A percentile compares a stretch with the other conserved stretches of the same genome.
These are phyloP conservation scores for Tetraneura akinire DNA, from an alignment of 1,140 invertebrate genomes.

Conservation along the genomic window DNA sequence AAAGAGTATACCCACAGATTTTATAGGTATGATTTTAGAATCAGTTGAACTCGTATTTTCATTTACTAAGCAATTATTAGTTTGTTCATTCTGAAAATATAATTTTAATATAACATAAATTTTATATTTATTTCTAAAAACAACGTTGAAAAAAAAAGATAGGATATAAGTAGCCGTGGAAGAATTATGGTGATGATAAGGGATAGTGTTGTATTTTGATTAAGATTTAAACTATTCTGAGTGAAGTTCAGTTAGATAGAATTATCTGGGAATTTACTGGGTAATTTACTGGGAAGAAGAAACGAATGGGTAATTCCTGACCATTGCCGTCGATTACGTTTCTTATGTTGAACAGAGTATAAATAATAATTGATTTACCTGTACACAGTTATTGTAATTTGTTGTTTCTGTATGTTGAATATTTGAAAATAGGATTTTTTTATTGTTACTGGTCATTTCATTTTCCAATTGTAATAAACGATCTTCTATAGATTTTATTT, in stretches of 20 bases:
- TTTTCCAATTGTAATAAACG: slow-evolving; percentile 12
- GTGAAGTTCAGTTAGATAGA: too few relatives aligned
- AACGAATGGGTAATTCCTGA: too few relatives aligned
- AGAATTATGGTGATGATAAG: too few relatives aligned
- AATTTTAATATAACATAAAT: neutral
- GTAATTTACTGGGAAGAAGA: too few relatives aligned
- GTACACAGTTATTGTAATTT: neutral
- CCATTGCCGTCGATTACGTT: too few relatives aligned
- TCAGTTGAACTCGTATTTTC: neutral
- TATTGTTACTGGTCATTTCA: neutral
- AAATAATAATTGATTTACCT: neutral
- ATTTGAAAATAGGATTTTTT: neutral
- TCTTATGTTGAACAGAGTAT: too few relatives aligned
- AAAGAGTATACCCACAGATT: neutral
- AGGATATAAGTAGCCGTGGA: too few relatives aligned
- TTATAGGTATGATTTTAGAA: neutral
- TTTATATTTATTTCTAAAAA: too few relatives aligned
- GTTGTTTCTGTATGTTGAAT: neutral
- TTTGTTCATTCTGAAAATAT: slow-evolving; percentile 1
- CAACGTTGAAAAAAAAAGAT: too few relatives aligned
- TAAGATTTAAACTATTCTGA: too few relatives aligned
- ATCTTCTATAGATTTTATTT: slow-evolving; percentile 24
- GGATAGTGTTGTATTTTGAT: too few relatives aligned
- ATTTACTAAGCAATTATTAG: neutral
- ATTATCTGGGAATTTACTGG: too few relatives aligned